Evolutionary conservation across 2,797 vertebrate species (phyloP).

Genomic region (Anisognathus igniventris): DNA sequence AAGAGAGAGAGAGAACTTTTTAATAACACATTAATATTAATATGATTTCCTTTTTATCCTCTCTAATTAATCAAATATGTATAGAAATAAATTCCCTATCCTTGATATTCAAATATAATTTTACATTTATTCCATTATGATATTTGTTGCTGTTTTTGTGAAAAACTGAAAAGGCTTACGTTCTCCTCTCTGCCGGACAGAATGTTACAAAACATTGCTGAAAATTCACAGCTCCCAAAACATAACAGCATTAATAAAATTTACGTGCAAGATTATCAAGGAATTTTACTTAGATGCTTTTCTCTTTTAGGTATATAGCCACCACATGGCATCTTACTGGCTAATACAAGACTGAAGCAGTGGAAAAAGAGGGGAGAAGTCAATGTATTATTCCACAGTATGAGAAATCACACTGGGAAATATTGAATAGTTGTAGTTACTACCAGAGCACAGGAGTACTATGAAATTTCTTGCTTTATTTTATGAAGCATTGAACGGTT

Average conservation of each 20-base stretch:
- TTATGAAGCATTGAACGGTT: constrained; percentile 66
- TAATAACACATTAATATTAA: not conserved
- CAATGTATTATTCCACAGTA: not conserved
- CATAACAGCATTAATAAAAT: not conserved
- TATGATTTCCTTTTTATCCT: not conserved
- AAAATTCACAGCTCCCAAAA: not conserved
- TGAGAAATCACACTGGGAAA: not conserved
- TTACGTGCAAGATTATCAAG: not conserved
- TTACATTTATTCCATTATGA: not conserved
- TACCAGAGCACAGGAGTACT: not conserved
- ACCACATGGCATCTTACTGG: not conserved
- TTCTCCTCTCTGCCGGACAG: not conserved
- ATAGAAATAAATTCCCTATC: not conserved
- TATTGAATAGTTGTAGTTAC: constrained; percentile 25
- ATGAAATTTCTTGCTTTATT: constrained; percentile 39
- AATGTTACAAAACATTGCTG: not conserved
- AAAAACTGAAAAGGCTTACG: not conserved
- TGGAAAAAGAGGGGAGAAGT: not conserved
- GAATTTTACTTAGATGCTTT: not conserved
- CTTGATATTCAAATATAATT: not conserved
- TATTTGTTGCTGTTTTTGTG: not conserved
- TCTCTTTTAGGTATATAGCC: not conserved
- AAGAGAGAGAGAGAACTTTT: not conserved
- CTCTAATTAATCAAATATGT: not conserved
- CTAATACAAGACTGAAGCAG: not conserved